These are phyloP conservation scores for Pinna nobilis DNA, from an alignment of 1,140 invertebrate species.

Conservation along the genomic window DNA sequence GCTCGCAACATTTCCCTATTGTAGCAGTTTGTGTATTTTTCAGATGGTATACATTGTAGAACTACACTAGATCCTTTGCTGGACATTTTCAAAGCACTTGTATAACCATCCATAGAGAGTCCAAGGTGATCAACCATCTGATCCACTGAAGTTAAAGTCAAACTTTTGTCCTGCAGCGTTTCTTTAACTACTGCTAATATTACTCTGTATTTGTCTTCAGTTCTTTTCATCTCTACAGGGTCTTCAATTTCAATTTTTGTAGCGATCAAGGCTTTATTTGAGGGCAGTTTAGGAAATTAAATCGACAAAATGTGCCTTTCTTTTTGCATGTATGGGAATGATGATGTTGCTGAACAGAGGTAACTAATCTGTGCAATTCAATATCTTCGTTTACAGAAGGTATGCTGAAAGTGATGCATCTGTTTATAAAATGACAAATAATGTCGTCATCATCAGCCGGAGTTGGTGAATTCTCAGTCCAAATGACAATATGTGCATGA, in stretches of 20 bases:
- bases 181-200: conserved; percentile 10
- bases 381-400: conserved; percentile 16
- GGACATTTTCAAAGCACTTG: neutral
- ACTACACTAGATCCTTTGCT: neutral
- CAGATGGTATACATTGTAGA: conserved; percentile 8
- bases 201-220: neutral
- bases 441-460: conserved; percentile 5
- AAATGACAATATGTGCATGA: conserved; percentile 36
- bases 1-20: conserved; percentile 28
- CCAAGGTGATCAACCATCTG: neutral
- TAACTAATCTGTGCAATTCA: conserved; percentile 16
- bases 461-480: conserved; percentile 35
- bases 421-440: conserved; percentile 23
- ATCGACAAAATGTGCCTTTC: conserved; percentile 26
- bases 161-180: neutral
- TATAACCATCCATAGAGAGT: neutral
- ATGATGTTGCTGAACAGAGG: conserved; percentile 23
- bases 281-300: conserved; percentile 35
- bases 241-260: conserved; percentile 12
- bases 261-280: conserved; percentile 22
- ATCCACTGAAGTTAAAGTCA: neutral
- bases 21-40: conserved; percentile 27
- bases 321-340: conserved; percentile 37
- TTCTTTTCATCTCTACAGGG: neutral
- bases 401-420: conserved; percentile 30